Base-by-base conservation (phyloP, 2,113 vertebrate species). In the Tetraodon nigroviridis region DNA sequence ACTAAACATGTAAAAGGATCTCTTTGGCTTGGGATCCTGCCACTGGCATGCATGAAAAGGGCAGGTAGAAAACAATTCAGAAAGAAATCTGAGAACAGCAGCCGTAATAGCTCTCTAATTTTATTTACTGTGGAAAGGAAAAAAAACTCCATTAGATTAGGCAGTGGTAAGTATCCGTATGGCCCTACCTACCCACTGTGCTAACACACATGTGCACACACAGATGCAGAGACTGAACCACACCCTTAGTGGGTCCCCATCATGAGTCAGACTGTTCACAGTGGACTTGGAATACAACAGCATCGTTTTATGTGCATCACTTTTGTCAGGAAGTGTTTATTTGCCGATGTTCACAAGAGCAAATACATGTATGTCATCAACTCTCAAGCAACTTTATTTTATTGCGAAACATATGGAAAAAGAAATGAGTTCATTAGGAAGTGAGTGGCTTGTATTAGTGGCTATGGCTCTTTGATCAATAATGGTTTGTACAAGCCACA, bases 81-180 rank as follows among this genome's bases (percentile, higher is more conserved):
- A 60, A 17, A 53, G 84, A 84, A 88, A 87, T 80, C 60, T 71
- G 87, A 88, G 83, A 84, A 77, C 73, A 79, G 75, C 73, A 61
- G 72, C 71, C 71, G 78, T 83, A 73, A 83, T 77, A 78, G 75
- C 79, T 81, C 66, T 62, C 41, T 87, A 88, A 88, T 87, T 69
- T 11, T 70, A 85, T 88, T 87, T 87, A 32, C 71, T 81, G 57
- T 54, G 59, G 72, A 78, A 60, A 62, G 71, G 75, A 58, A 66
- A 67, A 82, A 71, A 84, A 85, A 84, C 76, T n/a, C 69, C 58
- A 86, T 88, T 86, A 85, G 67, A 76, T 78, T 68, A 75, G 76
- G 65, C 76, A 64, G 71, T 70, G 73, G 71, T 79, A 73, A 85
- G 78, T 79, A 61, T 40, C 63, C 62, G 60, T 22, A 37, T 37